A percentile compares a stretch with the other conserved stretches of the same genome.
These are phyloP conservation scores for Rhea pennata DNA, from an alignment of 2,113 vertebrate genomes.

Conservation along the genomic window DNA sequence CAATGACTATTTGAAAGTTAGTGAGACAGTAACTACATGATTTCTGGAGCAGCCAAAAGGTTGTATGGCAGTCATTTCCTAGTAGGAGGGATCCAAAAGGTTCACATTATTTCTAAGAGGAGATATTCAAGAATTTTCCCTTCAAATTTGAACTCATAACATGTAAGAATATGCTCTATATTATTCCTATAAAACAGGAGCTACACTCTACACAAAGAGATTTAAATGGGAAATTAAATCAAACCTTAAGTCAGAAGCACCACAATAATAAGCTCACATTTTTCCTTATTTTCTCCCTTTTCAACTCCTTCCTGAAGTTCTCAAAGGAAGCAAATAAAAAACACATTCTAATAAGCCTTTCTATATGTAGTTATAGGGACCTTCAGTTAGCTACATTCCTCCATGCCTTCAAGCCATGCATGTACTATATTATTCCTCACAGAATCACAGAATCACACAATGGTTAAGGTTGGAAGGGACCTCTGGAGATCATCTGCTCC, in stretches of 20 bases:
- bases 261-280: background rate
- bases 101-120: background rate
- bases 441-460: too few relatives aligned
- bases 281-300: constrained; percentile 22
- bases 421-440: background rate
- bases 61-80: background rate
- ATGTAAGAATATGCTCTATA: background rate
- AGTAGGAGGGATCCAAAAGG: background rate
- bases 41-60: background rate
- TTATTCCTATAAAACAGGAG: constrained; percentile 5
- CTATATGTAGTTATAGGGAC: background rate
- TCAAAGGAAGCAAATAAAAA: constrained; percentile 47
- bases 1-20: background rate
- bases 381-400: background rate
- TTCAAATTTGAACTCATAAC: background rate
- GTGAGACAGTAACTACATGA: background rate
- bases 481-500: too few relatives aligned
- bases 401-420: background rate
- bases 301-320: constrained; percentile 28
- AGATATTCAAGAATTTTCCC: background rate
- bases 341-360: background rate
- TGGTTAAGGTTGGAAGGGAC: too few relatives aligned
- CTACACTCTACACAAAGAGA: background rate
- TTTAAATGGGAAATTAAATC: constrained; percentile 40
- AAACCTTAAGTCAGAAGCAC: constrained; percentile 27